Evolutionary conservation across 2,888 invertebrate species (phyloP).

Genomic region (Drosophila melanosoma): DNA sequence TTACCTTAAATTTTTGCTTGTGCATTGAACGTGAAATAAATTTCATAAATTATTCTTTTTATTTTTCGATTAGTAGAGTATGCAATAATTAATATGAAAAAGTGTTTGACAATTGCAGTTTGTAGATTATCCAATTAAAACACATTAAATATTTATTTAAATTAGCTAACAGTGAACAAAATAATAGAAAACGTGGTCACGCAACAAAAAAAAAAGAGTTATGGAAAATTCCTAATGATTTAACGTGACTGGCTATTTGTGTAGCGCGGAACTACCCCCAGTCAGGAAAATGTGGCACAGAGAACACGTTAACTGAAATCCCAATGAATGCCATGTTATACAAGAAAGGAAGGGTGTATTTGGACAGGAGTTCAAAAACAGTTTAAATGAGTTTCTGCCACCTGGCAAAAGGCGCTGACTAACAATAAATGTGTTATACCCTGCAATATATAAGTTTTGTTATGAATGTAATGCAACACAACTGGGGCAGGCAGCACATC

Average conservation of each 20-base stretch:
- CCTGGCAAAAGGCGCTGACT: slow-evolving; percentile 35
- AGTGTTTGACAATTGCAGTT: slow-evolving; percentile 48
- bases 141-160: slow-evolving; percentile 68
- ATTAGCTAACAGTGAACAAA: slow-evolving; percentile 33
- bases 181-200: slow-evolving; percentile 39
- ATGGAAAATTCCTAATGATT: slow-evolving; percentile 25
- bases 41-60: background rate
- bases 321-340: slow-evolving; percentile 29
- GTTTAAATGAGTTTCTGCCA: slow-evolving; percentile 71
- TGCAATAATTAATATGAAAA: background rate
- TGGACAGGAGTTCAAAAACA: slow-evolving; percentile 37
- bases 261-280: slow-evolving; percentile 17
- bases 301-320: slow-evolving; percentile 17
- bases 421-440: slow-evolving; percentile 42
- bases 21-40: background rate
- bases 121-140: slow-evolving; percentile 63
- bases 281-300: slow-evolving; percentile 5
- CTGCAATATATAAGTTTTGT: background rate
- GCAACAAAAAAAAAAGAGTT: background rate
- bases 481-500: background rate
- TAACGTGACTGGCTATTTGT: slow-evolving; percentile 62
- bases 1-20: background rate
- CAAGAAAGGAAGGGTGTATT: slow-evolving; percentile 21
- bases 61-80: background rate
- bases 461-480: background rate